These are phyloP conservation scores for Drosophila lacteicornis DNA, from an alignment of 1,140 invertebrate species.

Conservation along the genomic window DNA sequence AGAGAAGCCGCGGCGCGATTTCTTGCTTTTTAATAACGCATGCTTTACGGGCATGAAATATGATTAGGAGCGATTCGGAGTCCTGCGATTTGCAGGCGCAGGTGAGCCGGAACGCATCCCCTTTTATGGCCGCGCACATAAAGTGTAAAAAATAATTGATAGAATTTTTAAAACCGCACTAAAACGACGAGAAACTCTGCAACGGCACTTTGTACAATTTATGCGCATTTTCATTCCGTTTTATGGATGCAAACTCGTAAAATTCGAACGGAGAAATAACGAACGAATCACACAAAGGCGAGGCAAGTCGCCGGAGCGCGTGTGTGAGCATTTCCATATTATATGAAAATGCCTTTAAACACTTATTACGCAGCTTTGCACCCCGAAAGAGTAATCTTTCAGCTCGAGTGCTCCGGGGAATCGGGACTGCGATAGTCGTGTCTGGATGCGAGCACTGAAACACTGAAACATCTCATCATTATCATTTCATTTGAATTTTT, in stretches of 20 bases:
- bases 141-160: slow-evolving; percentile 77
- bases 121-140: slow-evolving; percentile 63
- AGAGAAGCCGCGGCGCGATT: slow-evolving; percentile 32
- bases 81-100: slow-evolving; percentile 29
- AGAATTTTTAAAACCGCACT: slow-evolving; percentile 75
- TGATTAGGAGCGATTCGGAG: slow-evolving; percentile 25
- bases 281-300: slow-evolving; percentile 49
- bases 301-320: slow-evolving; percentile 1
- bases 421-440: slow-evolving; percentile 28
- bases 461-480: slow-evolving; percentile 77
- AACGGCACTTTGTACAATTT: slow-evolving; percentile 60
- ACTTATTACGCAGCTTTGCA: slow-evolving; percentile 75
- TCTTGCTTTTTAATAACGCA: slow-evolving; percentile 44
- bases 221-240: slow-evolving; percentile 79
- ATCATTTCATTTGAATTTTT: slow-evolving; percentile 80
- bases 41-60: slow-evolving; percentile 50
- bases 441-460: slow-evolving; percentile 57
- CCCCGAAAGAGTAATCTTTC: slow-evolving; percentile 70
- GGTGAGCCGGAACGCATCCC: slow-evolving; percentile 34
- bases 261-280: slow-evolving; percentile 67
- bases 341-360: slow-evolving; percentile 82
- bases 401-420: slow-evolving; percentile 24
- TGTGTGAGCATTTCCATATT: slow-evolving; percentile 71
- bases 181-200: slow-evolving; percentile 47
- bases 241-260: slow-evolving; percentile 78